These are phyloP conservation scores for Papilio machaon DNA, from an alignment of 1,140 invertebrate species.

Conservation along the genomic window DNA sequence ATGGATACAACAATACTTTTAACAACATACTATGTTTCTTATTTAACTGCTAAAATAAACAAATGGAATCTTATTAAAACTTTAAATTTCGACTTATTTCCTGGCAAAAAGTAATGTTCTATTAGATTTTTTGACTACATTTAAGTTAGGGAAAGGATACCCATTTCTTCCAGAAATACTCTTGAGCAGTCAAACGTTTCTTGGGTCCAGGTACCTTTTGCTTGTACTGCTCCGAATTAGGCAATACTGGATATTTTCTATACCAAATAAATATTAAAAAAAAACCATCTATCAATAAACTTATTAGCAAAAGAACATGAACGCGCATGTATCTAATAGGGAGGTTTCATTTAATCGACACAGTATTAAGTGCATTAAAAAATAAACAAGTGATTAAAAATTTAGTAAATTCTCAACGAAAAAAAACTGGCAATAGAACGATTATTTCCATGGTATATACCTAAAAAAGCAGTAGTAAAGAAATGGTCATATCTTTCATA, in stretches of 20 bases:
- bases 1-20: neutral
- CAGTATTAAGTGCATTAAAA: too few relatives aligned
- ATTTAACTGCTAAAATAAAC: neutral
- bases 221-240: constrained; percentile 59
- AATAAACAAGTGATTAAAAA: too few relatives aligned
- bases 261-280: constrained; percentile 29
- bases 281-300: neutral
- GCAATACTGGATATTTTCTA: constrained; percentile 67
- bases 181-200: constrained; percentile 67
- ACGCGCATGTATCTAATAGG: neutral
- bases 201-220: constrained; percentile 61
- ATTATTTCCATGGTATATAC: too few relatives aligned
- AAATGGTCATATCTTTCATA: too few relatives aligned
- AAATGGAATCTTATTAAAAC: neutral
- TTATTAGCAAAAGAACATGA: neutral
- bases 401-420: too few relatives aligned
- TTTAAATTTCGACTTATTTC: neutral
- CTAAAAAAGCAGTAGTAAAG: too few relatives aligned
- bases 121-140: neutral
- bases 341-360: too few relatives aligned
- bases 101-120: neutral
- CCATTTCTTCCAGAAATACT: constrained; percentile 79
- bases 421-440: too few relatives aligned
- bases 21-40: neutral
- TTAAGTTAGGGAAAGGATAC: constrained; percentile 47